Evolutionary conservation across 2,797 vertebrate genomes (phyloP), one percentile per base, ranked within the genome.

Genomic region (Melanotaenia trifasciata): DNA sequence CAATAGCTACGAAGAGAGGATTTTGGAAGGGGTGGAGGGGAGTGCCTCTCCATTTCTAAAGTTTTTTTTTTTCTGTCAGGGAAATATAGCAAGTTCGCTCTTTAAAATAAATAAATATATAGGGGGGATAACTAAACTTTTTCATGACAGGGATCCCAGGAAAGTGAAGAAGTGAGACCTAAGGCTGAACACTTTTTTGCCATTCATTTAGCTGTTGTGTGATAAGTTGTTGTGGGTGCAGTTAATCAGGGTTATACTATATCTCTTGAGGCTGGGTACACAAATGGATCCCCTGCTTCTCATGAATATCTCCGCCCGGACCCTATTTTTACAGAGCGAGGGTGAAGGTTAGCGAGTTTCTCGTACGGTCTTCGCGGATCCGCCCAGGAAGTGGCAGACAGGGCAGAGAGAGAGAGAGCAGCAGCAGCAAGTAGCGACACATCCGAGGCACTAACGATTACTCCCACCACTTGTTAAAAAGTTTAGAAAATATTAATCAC

Each of bases 341-440:
- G 51, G 24, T 71, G 22, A 43, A 40, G 58, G 54, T 40, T 10
- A 56, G 57, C 67, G 81, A 86, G 82, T 85, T 91, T 88, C 88
- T 79, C 43, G 75, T 72, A 80, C 70, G 72, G 72, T 79, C 81
- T 72, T 57, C 45, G 68, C 81, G 87, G 90, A 91, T 60, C 93
- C 94, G 94, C 94, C 94, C 94, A 94, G 94, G 94, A 93, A 95
- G 92, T 91, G 64, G 65, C 74, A 58, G 83, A 64, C 60, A 78
- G 72, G 43, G 63, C 58, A 72, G 67, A 60, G 20, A 22, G 61
- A 33, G 35, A 57, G 33, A 38, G 51, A 56, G 26, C 10, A 36
- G 30, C 10, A 35, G 30, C 43, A 67, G 50, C 28, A 80, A 75
- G 70, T 24, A 12, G 11, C 70, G 35, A 54, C 38, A 38, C 33